Evolutionary conservation across 2,888 invertebrate species (phyloP), one percentile per base, ranked within the genome.

Genomic region (Idaea straminata): DNA sequence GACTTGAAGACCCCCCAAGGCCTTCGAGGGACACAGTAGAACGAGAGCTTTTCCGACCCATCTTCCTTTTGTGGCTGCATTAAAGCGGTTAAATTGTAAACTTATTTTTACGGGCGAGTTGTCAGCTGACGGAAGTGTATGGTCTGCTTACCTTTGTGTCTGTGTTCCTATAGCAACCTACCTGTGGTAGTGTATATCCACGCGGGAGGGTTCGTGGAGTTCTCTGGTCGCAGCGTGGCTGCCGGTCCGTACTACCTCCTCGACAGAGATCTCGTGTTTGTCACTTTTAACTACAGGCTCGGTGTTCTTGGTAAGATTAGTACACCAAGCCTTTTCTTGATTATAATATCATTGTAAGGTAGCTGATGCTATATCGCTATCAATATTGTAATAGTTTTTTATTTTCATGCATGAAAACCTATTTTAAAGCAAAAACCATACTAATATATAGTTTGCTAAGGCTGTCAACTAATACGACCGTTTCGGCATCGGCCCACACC

Each of bases 111-210:
- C 25, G 2, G 25, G 25, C 25, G 25, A 25, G 25, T 25, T 25
- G 25, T 25, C 25, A 3, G 25, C 25, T 25, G 25, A 25, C 25
- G 25, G 25, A 25, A 25, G 25, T 25, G 10, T 10, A 13, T 47
- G 47, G 47, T 47, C 47, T 10, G 47, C 47, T 47, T 10, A 47
- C 47, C 25, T 7, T 13, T 13, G 47, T 47, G 10, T 47, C 6
- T 47, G 10, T 47, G 47, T 47, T 47, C 10, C 47, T 13, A 4
- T 47, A 47, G 47, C 10, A 47, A 13, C 47, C 72, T 84, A 10
- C 95, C 96, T 0, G 96, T 96, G 1, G 85, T 96, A 5, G 93
- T 96, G 0, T 95, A 92, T 82, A 93, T 96, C 68, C 96, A 96
- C 83, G 93, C 94, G 0, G 96, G 96, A 0, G 95, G 93, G n/a